phyloP scores from a whole-genome alignment of 2,113 vertebrate genomes.

The Carettochelys insculpta region DNA sequence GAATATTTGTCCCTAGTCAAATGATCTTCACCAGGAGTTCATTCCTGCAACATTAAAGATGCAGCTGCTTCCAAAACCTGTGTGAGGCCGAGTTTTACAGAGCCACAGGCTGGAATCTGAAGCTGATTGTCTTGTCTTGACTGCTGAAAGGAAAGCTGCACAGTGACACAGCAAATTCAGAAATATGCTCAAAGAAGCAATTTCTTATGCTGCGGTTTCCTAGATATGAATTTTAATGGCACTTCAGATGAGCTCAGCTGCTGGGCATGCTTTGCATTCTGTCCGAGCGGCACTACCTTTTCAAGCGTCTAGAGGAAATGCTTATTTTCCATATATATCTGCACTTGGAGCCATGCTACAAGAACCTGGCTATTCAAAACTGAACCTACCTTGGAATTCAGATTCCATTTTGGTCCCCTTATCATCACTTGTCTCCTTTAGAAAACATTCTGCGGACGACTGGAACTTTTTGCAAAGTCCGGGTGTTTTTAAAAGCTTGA shows the following conservation, averaged over 20 bases:
- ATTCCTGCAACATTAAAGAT: neutral
- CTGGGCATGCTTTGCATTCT: neutral
- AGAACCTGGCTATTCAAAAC: conserved; percentile 25
- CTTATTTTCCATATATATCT: conserved; percentile 29
- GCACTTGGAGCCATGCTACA: neutral
- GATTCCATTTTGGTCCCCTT: neutral
- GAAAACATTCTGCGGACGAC: neutral
- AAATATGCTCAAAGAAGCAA: neutral
- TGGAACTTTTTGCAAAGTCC: rapidly evolving
- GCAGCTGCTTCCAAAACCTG: neutral
- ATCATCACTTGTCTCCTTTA: neutral
- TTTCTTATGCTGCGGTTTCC: neutral
- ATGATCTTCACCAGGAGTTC: neutral
- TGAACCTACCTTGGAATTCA: conserved; percentile 17
- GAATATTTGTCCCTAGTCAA: no score
- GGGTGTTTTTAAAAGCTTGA: neutral
- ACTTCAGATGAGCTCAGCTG: neutral
- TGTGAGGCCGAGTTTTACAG: neutral
- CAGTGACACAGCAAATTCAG: neutral
- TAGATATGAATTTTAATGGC: conserved; percentile 47
- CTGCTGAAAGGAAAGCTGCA: neutral
- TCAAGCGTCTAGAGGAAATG: neutral
- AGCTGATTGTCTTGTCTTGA: rapidly evolving
- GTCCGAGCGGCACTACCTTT: neutral
- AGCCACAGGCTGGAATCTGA: rapidly evolving